Percentiles rank a stretch among this genome's conserved stretches.
phyloP scores from a whole-genome alignment of 2,113 vertebrate genomes.

The Cacatua alba region DNA sequence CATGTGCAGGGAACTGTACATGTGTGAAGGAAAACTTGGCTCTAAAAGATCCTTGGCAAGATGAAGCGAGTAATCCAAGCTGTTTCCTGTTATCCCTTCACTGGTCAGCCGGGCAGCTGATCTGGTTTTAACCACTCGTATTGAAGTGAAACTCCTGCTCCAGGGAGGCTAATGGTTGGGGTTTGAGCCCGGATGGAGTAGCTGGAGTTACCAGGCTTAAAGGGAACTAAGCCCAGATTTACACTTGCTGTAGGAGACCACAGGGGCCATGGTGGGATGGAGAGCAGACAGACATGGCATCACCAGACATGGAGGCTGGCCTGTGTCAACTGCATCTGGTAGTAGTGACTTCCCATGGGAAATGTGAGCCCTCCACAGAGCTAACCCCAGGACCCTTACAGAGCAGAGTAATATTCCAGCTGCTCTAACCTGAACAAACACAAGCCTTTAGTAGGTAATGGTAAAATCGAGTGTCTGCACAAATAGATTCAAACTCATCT shows the following conservation, averaged over 20 bases:
- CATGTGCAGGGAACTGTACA: not conserved
- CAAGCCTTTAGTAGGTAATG: not conserved
- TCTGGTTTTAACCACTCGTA: not conserved
- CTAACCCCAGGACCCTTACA: not conserved
- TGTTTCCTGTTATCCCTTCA: not conserved
- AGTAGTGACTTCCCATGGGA: not conserved
- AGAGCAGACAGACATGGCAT: not conserved
- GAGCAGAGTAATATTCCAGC: not conserved
- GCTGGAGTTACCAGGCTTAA: not conserved
- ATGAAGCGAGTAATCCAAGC: not conserved
- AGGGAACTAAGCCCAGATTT: not conserved
- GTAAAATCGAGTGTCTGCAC: not conserved
- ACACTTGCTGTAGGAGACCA: not conserved
- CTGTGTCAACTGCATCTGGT: not conserved
- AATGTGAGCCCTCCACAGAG: not conserved
- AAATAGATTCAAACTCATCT: not conserved
- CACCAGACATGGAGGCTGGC: not conserved
- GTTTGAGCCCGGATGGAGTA: not conserved
- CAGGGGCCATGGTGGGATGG: not conserved
- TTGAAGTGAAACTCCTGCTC: not conserved
- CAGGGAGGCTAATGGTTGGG: not conserved
- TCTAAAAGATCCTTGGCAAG: not conserved
- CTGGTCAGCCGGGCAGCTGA: not conserved
- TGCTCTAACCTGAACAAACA: not conserved
- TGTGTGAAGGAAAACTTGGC: not conserved